phyloP scores from a whole-genome alignment of 2,113 vertebrate genomes.

The Dromaius novaehollandiae region DNA sequence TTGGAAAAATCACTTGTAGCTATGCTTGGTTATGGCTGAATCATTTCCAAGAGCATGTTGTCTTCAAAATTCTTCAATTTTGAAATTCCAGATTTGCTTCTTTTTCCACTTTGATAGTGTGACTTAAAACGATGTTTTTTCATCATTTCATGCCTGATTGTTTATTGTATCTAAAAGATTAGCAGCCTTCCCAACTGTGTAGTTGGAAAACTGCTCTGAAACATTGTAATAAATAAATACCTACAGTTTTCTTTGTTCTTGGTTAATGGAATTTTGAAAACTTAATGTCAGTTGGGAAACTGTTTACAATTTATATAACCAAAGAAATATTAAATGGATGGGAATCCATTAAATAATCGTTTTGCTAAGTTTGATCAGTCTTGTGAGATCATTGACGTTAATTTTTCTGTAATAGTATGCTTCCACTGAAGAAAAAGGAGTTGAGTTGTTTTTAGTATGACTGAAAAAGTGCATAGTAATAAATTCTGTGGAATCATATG shows the following conservation, averaged over 20 bases:
- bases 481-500: not conserved
- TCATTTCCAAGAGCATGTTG: not conserved
- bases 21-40: not conserved
- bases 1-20: not conserved
- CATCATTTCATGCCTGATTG: not conserved
- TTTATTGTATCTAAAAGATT: not conserved
- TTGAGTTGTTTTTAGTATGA: not conserved
- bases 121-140: not conserved
- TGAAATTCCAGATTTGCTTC: not conserved
- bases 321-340: not conserved
- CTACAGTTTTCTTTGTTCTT: not conserved
- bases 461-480: not conserved
- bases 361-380: not conserved
- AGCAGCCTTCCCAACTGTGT: not conserved
- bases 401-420: not conserved
- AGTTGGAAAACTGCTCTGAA: not conserved
- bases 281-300: not conserved
- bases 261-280: not conserved
- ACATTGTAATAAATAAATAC: not conserved
- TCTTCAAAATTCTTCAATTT: not conserved
- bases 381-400: not conserved
- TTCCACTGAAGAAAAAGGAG: not conserved
- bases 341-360: not conserved
- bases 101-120: not conserved
- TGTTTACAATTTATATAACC: not conserved